These are phyloP conservation scores for Lysiphlebus fabarum DNA, from an alignment of 1,140 invertebrate species.

Conservation along the genomic window DNA sequence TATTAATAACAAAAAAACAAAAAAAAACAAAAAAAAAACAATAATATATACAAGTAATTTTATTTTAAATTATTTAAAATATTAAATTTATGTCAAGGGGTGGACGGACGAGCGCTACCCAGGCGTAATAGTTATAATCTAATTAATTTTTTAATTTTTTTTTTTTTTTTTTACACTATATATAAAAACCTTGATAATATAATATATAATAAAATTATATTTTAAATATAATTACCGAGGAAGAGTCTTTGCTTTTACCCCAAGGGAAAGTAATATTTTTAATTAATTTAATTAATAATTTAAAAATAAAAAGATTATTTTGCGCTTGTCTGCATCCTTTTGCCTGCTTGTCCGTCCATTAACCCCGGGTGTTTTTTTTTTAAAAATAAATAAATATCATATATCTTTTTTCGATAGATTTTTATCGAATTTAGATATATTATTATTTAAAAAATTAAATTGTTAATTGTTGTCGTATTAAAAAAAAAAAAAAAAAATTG, in stretches of 20 bases:
- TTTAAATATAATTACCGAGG: neutral
- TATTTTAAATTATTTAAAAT: neutral
- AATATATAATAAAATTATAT: no score
- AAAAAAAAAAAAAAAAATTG: no score
- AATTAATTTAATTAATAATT: neutral
- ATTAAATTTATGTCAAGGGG: constrained; percentile 1
- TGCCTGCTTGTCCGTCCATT: constrained; percentile 39
- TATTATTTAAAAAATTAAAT: no score
- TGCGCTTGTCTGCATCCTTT: constrained; percentile 33
- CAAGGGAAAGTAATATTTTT: neutral
- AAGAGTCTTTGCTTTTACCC: constrained; percentile 6
- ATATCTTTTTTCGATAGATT: no score
- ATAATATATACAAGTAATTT: neutral
- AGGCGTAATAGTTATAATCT: neutral
- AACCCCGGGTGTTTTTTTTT: constrained; percentile 26
- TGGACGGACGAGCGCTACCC: constrained; percentile 20
- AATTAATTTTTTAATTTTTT: no score
- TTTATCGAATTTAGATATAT: no score
- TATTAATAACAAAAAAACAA: neutral
- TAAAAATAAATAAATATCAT: constrained; percentile 7
- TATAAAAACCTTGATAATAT: neutral
- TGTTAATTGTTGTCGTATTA: no score
- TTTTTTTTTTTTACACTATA: neutral
- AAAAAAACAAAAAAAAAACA: constrained; percentile 10
- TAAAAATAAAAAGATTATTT: constrained; percentile 7